Evolutionary conservation across 2,797 vertebrate species (phyloP).

Genomic region (Emydoidea blandingii): DNA sequence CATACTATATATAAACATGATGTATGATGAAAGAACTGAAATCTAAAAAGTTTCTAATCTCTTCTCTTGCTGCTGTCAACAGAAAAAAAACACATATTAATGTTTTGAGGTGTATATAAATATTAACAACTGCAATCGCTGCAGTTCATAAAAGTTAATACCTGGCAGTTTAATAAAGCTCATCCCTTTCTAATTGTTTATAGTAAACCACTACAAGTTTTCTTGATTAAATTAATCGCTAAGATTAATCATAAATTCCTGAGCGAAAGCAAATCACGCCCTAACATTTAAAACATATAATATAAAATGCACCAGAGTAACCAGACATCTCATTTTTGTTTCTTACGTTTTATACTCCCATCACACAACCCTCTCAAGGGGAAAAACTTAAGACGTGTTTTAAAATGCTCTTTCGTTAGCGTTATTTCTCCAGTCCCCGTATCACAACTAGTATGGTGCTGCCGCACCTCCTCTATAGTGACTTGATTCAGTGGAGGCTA

Average conservation of each 20-base stretch:
- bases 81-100: background rate
- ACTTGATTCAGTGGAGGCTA: conserved; percentile 71
- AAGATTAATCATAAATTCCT: conserved; percentile 13
- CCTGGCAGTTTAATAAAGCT: background rate
- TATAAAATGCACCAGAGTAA: background rate
- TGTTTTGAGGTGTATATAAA: background rate
- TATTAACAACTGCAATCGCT: background rate
- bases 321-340: background rate
- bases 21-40: background rate
- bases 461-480: conserved; percentile 65
- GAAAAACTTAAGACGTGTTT: conserved; percentile 54
- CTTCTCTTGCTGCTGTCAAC: background rate
- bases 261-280: conserved; percentile 46
- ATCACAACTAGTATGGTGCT: conserved; percentile 29
- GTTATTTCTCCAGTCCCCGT: background rate
- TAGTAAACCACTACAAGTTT: conserved; percentile 12
- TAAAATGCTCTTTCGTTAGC: conserved; percentile 46
- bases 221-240: background rate
- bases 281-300: conserved; percentile 15
- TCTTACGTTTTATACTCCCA: rapidly evolving
- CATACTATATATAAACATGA: background rate
- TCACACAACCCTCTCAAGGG: background rate
- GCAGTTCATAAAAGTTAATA: conserved; percentile 65
- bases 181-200: background rate
- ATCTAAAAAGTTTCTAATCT: conserved; percentile 33